Evolutionary conservation across 1,140 invertebrate species (phyloP).

Genomic region (Procambarus virginalis): DNA sequence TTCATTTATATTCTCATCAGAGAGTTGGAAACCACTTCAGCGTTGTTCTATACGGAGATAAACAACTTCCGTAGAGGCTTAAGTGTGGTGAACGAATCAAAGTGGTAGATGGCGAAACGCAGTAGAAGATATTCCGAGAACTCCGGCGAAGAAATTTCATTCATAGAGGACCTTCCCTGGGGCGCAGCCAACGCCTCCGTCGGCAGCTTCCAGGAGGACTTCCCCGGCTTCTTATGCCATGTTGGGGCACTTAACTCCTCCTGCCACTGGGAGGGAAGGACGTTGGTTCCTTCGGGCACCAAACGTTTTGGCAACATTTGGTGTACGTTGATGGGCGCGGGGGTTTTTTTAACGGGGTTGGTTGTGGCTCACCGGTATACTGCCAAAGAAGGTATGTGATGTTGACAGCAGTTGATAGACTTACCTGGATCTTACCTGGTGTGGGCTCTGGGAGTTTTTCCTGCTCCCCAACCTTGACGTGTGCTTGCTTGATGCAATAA

Average conservation of each 20-base stretch:
- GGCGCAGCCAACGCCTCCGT: neutral
- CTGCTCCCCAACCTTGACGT: too few relatives aligned
- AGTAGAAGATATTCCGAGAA: neutral
- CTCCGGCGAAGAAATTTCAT: conserved; percentile 9
- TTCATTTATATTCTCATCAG: too few relatives aligned
- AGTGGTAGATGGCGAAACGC: too few relatives aligned
- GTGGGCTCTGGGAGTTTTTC: too few relatives aligned
- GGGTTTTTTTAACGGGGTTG: too few relatives aligned
- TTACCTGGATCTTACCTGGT: too few relatives aligned
- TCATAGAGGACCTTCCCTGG: conserved; percentile 40
- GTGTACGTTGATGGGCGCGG: too few relatives aligned
- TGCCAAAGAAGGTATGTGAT: neutral
- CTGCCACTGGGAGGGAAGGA: neutral
- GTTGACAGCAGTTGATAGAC: neutral
- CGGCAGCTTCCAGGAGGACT: neutral
- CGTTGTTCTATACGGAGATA: neutral
- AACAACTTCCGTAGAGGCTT: neutral
- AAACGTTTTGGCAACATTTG: too few relatives aligned
- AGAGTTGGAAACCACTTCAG: too few relatives aligned
- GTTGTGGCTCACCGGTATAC: too few relatives aligned
- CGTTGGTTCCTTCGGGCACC: neutral
- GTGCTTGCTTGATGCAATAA: too few relatives aligned
- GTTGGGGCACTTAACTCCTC: neutral
- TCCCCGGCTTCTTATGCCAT: neutral
- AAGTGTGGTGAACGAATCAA: too few relatives aligned